phyloP scores from a whole-genome alignment of 2,113 vertebrate species.

The Trogon surrucura region DNA sequence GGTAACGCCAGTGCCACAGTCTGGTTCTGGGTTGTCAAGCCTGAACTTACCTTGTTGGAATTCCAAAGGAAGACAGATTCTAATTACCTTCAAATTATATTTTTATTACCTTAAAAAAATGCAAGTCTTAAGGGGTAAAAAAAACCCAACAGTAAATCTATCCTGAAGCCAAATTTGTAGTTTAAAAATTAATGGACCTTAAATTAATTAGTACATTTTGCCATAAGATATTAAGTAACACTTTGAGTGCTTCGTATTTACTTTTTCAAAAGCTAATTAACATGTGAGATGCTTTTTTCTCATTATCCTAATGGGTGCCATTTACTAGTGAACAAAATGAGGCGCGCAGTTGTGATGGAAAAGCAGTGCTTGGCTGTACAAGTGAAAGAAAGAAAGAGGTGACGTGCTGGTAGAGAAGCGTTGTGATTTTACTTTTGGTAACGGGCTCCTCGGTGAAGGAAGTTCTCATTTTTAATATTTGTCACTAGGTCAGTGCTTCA shows the following conservation, averaged over 20 bases:
- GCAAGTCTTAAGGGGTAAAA: neutral
- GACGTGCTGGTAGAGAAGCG: neutral
- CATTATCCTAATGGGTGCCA: neutral
- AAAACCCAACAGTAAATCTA: neutral
- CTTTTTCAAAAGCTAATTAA: neutral
- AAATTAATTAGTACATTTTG: neutral
- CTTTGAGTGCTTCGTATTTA: neutral
- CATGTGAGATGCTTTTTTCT: neutral
- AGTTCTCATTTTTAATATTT: neutral
- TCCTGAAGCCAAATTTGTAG: neutral
- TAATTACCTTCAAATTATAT: neutral
- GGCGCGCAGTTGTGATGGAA: neutral
- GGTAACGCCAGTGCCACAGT: neutral
- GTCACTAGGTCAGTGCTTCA: neutral
- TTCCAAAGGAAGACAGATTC: neutral
- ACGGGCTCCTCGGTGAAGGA: neutral
- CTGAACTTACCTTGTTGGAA: neutral
- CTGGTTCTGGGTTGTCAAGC: neutral
- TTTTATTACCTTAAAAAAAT: neutral
- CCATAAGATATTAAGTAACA: neutral
- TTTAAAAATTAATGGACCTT: neutral
- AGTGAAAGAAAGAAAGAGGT: neutral
- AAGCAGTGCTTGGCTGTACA: neutral
- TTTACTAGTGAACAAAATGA: neutral
- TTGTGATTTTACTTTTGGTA: neutral